Evolutionary conservation across 2,113 vertebrate genomes (phyloP).

Genomic region (Mionectes macconnelli): DNA sequence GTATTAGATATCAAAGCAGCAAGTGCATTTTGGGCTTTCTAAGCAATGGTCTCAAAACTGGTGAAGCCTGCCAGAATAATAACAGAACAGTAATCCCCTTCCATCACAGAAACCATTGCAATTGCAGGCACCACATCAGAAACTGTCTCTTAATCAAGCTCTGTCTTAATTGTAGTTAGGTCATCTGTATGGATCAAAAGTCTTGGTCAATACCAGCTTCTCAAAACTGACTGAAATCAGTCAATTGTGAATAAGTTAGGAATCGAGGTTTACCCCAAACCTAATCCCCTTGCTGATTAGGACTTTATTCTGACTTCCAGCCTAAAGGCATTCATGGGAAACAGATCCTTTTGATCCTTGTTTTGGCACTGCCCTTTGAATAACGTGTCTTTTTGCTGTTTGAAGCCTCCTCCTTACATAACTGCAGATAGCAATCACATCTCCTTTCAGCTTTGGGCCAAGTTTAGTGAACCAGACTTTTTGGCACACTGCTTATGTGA

Average conservation of each 20-base stretch:
- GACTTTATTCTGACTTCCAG: neutral
- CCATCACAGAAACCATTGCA: neutral
- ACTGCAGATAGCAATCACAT: slow-evolving; percentile 1
- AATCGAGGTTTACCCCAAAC: neutral
- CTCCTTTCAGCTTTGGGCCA: neutral
- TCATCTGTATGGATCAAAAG: neutral
- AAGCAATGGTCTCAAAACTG: neutral
- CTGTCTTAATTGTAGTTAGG: neutral
- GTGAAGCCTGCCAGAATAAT: slow-evolving; percentile 36
- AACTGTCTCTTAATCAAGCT: neutral
- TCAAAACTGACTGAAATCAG: neutral
- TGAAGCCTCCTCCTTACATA: neutral
- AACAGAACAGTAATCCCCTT: neutral
- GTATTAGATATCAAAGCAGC: slow-evolving; percentile 29
- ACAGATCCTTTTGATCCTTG: neutral
- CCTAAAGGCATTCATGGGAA: neutral
- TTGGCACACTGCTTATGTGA: neutral
- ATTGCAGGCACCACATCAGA: neutral
- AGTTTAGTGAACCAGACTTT: neutral
- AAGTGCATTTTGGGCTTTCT: neutral
- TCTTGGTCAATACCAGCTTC: neutral
- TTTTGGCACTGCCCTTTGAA: neutral
- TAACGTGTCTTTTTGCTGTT: neutral
- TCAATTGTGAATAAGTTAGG: neutral
- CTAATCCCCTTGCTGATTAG: slow-evolving; percentile 11